These are phyloP conservation scores for Bubo scandiacus DNA, from an alignment of 2,113 vertebrate genomes.

Conservation along the genomic window DNA sequence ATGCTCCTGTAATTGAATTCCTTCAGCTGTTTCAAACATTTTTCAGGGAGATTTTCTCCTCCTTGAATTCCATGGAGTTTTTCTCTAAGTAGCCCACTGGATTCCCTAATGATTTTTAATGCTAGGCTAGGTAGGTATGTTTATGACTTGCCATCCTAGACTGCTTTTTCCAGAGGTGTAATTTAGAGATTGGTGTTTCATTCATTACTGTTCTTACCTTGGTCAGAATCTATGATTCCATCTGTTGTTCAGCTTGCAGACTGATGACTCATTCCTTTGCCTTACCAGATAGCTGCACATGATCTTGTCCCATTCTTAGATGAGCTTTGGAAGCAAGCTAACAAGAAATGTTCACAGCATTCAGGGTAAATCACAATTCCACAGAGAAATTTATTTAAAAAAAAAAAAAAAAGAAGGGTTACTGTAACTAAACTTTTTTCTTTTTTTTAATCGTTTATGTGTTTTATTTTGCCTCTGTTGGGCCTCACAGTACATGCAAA, in stretches of 20 bases:
- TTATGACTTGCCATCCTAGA: not conserved
- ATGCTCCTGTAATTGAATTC: not conserved
- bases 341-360: constrained; percentile 16
- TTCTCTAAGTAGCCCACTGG: not conserved
- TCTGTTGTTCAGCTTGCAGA: constrained; percentile 9
- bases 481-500: not conserved
- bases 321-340: constrained; percentile 35
- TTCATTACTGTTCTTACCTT: constrained; percentile 47
- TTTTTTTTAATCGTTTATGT: not conserved
- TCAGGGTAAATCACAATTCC: not conserved
- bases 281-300: constrained; percentile 14
- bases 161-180: not conserved
- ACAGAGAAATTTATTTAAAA: not conserved
- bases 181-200: constrained; percentile 7
- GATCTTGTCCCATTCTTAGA: not conserved
- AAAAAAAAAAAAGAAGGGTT: not conserved
- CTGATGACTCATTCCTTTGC: constrained; percentile 58
- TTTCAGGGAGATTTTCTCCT: not conserved
- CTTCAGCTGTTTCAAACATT: not conserved
- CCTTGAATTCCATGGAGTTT: not conserved
- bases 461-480: not conserved
- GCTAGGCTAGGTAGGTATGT: not conserved
- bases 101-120: not conserved
- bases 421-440: not conserved
- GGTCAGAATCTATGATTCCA: not conserved